Evolutionary conservation across 2,888 invertebrate species (phyloP), one percentile per base, ranked within the genome.

Genomic region (Matsumyia berberina): DNA sequence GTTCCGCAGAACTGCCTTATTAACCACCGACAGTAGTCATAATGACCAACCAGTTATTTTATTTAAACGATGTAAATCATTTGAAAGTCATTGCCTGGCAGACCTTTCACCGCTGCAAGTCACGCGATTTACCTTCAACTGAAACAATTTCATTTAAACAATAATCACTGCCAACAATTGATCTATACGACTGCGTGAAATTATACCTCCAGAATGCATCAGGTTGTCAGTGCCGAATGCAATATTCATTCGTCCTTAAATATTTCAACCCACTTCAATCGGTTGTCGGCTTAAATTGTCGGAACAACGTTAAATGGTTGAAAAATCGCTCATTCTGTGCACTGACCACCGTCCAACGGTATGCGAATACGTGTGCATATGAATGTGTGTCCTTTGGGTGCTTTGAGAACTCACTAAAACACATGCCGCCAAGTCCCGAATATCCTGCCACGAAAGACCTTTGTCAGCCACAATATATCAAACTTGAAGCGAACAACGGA

Each of bases 391-490:
- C 11, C 12, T 19, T 17, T 51, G 31, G 12, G 49, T 29, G 5
- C 12, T 19, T 17, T 11, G 42, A 44, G 12, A 15, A 60, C 9
- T 12, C 24, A 29, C 60, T 51, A 51, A 66, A 70, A 72, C 46
- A 72, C 44, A 72, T 72, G 66, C 60, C 78, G 78, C 37, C 60
- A 72, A 78, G 46, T 78, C 39, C 58, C 60, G 37, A 78, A 73
- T 72, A 82, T 73, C 69, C 78, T 67, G 70, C 70, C 70, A 82
- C 77, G 51, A 81, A 82, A 55, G 82, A 78, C 67, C 77, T 67
- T 67, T 78, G 67, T 76, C 76, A 76, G 76, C 70, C 76, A 66
- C 60, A 79, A 87, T 87, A 77, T 87, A 87, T 87, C 86, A 87
- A 80, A 78, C 55, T 79, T 76, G 53, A 85, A 81, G 60, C 81